A percentile compares a stretch with the other conserved stretches of the same genome.
Conservation (phyloP, 2,113 vertebrate genomes). For the Gallinago jamesoni region DNA sequence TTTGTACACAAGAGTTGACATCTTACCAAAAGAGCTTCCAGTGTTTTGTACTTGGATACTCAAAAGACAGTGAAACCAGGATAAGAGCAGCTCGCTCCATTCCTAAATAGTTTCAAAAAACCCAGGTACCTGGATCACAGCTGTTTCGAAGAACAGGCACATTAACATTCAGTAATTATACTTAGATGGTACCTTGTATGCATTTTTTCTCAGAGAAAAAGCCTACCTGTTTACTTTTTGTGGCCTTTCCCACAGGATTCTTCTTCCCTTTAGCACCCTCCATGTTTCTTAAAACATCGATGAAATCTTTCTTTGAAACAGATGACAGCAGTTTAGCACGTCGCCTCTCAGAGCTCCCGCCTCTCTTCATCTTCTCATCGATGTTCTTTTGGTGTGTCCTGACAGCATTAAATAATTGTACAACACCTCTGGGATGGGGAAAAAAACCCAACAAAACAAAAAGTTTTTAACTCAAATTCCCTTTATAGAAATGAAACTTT, state of each 20-base stretch:
- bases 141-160: background rate
- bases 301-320: constrained; percentile 93
- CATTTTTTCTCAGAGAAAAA: background rate
- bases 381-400: constrained; percentile 87
- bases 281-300: constrained; percentile 83
- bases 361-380: constrained; percentile 84
- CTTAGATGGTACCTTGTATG: background rate
- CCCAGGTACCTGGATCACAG: background rate
- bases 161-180: background rate
- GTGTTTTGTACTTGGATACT: background rate
- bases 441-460: background rate
- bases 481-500: background rate
- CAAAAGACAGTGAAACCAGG: background rate
- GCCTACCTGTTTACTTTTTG: constrained; percentile 70
- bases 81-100: background rate
- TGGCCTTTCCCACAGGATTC: background rate
- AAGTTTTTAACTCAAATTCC: background rate
- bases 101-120: background rate
- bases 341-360: constrained; percentile 84
- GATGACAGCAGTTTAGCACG: constrained; percentile 87
- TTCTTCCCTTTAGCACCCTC: constrained; percentile 40
- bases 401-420: constrained; percentile 94
- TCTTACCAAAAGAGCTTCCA: background rate
- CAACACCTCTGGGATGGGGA: constrained; percentile 82
- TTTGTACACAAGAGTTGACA: background rate